Evolutionary conservation across 2,888 invertebrate genomes (phyloP).

Genomic region (Ochlodes sylvanus): DNA sequence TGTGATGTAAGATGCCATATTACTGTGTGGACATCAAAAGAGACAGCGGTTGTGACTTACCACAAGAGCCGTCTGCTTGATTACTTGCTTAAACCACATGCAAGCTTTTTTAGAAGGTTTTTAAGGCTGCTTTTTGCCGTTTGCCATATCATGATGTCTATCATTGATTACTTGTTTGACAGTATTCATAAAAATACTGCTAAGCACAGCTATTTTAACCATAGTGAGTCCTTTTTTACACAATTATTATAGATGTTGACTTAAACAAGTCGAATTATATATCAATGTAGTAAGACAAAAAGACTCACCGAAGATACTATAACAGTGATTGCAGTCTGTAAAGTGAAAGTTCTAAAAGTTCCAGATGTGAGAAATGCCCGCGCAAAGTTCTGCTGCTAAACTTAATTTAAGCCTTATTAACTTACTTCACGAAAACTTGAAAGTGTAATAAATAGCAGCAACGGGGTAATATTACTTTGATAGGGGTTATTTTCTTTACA

Average conservation of each 20-base stretch:
- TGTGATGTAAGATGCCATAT: no score
- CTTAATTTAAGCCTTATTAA: constrained; percentile 29
- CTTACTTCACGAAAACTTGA: constrained; percentile 13
- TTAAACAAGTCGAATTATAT: neutral
- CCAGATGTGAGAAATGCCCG: constrained; percentile 19
- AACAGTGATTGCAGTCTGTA: constrained; percentile 10
- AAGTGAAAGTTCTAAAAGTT: constrained; percentile 19
- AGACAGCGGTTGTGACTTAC: no score
- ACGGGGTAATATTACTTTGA: neutral
- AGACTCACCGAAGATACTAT: constrained; percentile 5
- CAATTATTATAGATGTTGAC: neutral
- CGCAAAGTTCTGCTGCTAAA: constrained; percentile 19
- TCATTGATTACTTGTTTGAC: no score
- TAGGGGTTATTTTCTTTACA: neutral
- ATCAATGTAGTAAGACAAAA: constrained; percentile 14
- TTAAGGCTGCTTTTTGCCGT: no score
- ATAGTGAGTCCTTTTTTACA: no score
- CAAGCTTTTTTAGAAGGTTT: no score
- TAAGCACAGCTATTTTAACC: no score
- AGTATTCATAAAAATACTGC: no score
- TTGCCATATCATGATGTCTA: no score
- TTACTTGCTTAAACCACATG: no score
- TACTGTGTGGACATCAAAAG: no score
- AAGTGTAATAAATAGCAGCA: neutral
- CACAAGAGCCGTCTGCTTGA: no score